Percentiles rank a stretch among this genome's conserved stretches.
Conservation (phyloP, 1,140 invertebrate species). For the Camponotus vicinus region DNA sequence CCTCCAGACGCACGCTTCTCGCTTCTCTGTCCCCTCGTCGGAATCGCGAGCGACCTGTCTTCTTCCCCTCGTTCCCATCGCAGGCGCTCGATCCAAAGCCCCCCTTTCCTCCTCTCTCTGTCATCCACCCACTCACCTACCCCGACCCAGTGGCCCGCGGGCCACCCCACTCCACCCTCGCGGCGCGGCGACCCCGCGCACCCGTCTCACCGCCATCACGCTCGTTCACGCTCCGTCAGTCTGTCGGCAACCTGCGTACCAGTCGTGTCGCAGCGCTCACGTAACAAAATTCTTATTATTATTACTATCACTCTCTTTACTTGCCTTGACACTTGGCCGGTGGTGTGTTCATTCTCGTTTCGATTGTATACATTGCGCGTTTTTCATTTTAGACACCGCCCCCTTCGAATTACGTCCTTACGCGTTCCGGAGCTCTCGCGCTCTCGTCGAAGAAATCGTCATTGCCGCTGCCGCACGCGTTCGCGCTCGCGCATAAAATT, state of each 20-base stretch:
- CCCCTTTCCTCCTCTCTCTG: background rate
- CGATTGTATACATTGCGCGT: constrained; percentile 52
- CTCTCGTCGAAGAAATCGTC: constrained; percentile 29
- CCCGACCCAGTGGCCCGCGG: constrained; percentile 77
- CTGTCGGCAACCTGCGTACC: constrained; percentile 86
- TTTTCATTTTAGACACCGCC: constrained; percentile 42
- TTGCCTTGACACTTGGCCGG: constrained; percentile 73
- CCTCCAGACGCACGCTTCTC: constrained; percentile 23
- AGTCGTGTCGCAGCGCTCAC: constrained; percentile 84
- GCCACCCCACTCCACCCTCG: constrained; percentile 75
- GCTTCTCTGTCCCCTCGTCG: background rate
- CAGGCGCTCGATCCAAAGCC: constrained; percentile 47
- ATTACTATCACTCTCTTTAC: constrained; percentile 76
- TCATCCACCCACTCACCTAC: constrained; percentile 71
- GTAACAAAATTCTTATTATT: constrained; percentile 83
- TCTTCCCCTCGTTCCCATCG: constrained; percentile 6
- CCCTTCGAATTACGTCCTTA: constrained; percentile 6
- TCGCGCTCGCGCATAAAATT: constrained; percentile 55
- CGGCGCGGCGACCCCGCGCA: constrained; percentile 79
- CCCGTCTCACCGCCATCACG: constrained; percentile 78
- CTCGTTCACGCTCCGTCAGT: constrained; percentile 80
- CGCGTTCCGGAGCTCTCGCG: constrained; percentile 18
- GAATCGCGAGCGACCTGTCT: constrained; percentile 28
- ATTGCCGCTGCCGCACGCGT: constrained; percentile 1
- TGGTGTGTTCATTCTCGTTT: constrained; percentile 66